Conservation (phyloP, 2,888 invertebrate species). For the Anodontia alba region DNA sequence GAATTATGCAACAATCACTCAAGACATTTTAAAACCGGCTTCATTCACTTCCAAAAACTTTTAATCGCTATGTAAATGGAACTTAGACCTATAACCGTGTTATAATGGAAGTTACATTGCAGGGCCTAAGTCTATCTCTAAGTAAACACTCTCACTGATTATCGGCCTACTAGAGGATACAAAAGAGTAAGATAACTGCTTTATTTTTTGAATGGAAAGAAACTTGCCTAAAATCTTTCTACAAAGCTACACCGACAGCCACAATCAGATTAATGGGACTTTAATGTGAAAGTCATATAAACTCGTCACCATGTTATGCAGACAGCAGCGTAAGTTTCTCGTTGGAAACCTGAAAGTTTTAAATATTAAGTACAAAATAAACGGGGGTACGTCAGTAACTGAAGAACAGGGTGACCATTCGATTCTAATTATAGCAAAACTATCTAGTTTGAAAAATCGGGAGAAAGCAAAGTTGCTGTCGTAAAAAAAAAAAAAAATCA, state of each 20-base stretch:
- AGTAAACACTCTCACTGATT: not conserved
- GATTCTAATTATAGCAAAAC: no score
- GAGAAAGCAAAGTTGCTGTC: no score
- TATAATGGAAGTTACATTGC: not conserved
- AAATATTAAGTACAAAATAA: no score
- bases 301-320: no score
- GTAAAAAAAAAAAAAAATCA: no score
- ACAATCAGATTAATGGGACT: not conserved
- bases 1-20: no score
- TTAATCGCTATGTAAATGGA: constrained; percentile 12
- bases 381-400: no score
- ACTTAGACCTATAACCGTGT: not conserved
- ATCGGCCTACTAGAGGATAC: not conserved
- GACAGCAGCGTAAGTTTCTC: no score
- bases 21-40: not conserved
- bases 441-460: no score
- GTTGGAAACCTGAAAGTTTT: no score
- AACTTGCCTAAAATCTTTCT: not conserved
- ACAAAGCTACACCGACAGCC: not conserved
- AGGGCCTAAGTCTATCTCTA: not conserved
- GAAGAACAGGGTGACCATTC: no score
- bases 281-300: not conserved
- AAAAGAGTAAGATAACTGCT: not conserved
- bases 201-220: not conserved
- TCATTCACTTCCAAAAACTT: not conserved